Conservation (phyloP, 2,113 vertebrate genomes). For the Sinocyclocheilus anshuiensis region DNA sequence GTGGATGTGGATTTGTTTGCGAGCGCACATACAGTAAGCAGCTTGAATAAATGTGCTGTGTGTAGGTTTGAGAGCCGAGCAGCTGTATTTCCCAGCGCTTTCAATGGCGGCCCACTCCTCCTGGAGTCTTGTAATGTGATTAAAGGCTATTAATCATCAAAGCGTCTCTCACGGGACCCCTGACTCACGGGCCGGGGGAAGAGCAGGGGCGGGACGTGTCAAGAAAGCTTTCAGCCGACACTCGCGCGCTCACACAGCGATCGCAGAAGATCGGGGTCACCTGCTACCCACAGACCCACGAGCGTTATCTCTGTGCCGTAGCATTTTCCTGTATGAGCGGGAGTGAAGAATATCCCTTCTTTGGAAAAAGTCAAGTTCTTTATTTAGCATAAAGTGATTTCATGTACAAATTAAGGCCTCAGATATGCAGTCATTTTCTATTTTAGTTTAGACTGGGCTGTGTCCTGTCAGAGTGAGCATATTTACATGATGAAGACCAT, state of each 20-base stretch:
- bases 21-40: slow-evolving; percentile 40
- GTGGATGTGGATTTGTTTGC: slow-evolving; percentile 55
- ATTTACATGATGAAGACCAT: not conserved
- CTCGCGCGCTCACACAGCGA: slow-evolving; percentile 68
- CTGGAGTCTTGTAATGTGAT: slow-evolving; percentile 81
- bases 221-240: slow-evolving; percentile 75
- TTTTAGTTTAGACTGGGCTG: not conserved
- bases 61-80: slow-evolving; percentile 64
- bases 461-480: not conserved
- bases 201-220: slow-evolving; percentile 78
- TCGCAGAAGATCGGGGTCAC: slow-evolving; percentile 70
- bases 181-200: slow-evolving; percentile 78
- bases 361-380: not conserved
- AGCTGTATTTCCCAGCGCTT: slow-evolving; percentile 75
- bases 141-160: slow-evolving; percentile 83
- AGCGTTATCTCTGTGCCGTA: not conserved
- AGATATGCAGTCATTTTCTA: not conserved
- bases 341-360: slow-evolving; percentile 1
- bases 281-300: slow-evolving; percentile 59
- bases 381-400: not conserved
- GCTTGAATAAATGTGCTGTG: slow-evolving; percentile 67
- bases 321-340: not conserved
- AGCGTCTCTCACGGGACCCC: slow-evolving; percentile 76
- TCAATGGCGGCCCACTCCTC: slow-evolving; percentile 76
- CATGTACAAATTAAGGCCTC: not conserved